phyloP scores from a whole-genome alignment of 2,888 invertebrate species.

The Patella depressa region DNA sequence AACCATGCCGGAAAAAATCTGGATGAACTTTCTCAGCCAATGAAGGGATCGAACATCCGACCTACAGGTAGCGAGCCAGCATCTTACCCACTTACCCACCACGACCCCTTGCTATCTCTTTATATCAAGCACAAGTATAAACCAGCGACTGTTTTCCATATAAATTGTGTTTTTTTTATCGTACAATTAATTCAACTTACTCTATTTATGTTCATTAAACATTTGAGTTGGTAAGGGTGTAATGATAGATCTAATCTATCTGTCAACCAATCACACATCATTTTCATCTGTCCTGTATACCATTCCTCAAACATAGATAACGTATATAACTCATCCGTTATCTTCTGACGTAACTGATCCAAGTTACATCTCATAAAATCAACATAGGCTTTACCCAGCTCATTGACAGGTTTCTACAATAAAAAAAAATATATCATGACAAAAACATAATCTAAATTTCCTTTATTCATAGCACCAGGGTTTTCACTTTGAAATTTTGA shows the following conservation, averaged over 20 bases:
- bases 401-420: slow-evolving; percentile 79
- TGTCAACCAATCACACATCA: slow-evolving; percentile 93
- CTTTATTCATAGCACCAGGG: no score
- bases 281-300: slow-evolving; percentile 94
- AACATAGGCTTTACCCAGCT: slow-evolving; percentile 97
- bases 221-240: slow-evolving; percentile 97
- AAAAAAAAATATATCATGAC: neutral
- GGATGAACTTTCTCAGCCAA: no score
- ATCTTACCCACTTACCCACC: no score
- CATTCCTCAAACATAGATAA: slow-evolving; percentile 88
- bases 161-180: no score
- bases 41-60: no score
- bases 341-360: slow-evolving; percentile 98
- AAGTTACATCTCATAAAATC: slow-evolving; percentile 97
- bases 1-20: no score
- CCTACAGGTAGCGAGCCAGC: no score
- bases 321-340: slow-evolving; percentile 88
- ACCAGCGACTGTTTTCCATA: no score
- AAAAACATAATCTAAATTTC: no score
- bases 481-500: no score
- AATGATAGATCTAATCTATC: slow-evolving; percentile 93
- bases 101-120: no score
- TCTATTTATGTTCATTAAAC: slow-evolving; percentile 93
- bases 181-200: slow-evolving; percentile 72
- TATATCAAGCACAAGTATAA: no score